These are phyloP conservation scores for Alfaro cultratus DNA, from an alignment of 2,797 vertebrate species.

Conservation along the genomic window DNA sequence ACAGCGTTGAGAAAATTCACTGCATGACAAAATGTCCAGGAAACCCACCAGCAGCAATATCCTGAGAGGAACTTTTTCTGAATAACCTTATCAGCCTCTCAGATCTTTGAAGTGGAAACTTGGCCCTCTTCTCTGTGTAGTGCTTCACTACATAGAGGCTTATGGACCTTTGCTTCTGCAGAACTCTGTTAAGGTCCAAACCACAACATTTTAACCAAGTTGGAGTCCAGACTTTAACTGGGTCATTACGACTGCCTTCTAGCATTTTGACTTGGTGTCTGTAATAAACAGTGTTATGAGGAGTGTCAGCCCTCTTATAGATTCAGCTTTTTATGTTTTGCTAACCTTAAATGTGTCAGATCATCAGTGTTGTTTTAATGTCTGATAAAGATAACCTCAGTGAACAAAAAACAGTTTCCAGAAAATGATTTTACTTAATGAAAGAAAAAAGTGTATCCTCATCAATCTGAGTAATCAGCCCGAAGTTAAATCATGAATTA, in stretches of 20 bases:
- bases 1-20: not conserved
- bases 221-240: not conserved
- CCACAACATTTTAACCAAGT: not conserved
- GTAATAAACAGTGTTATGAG: not conserved
- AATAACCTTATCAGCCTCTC: constrained; percentile 5
- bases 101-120: not conserved
- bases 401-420: not conserved
- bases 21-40: not conserved
- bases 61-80: not conserved
- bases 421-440: not conserved
- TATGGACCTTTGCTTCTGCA: not conserved
- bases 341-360: not conserved
- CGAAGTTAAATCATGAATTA: not conserved
- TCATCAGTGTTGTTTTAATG: not conserved
- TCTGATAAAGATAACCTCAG: not conserved
- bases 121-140: not conserved
- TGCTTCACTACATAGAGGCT: not conserved
- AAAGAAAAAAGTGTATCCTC: not conserved
- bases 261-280: not conserved
- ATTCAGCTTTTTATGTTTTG: not conserved
- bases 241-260: not conserved
- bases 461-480: not conserved
- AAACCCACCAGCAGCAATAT: not conserved
- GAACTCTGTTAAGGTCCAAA: not conserved
- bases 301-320: not conserved